Evolutionary conservation across 2,888 invertebrate genomes (phyloP), one percentile per base, ranked within the genome.

Genomic region (Microctonus brassicae): DNA sequence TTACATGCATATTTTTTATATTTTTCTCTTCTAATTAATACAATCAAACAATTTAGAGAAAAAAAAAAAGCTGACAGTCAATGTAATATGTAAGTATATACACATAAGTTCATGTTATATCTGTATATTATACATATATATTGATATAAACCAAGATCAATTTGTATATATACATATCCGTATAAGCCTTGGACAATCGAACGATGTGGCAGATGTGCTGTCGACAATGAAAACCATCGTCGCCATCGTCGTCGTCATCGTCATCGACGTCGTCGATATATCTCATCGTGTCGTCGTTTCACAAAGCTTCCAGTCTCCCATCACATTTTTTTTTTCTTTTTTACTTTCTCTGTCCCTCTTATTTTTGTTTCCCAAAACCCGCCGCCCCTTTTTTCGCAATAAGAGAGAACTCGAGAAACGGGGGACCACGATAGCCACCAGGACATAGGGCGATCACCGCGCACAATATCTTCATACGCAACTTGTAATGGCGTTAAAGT

Each of bases 161-260:
- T 9, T 4, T 55, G 2, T 9, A 55, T 11, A 55, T 26, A 13
- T 3, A 58, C 10, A 17, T 13, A 34, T 17, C 5, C 17, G 17
- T 53, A 34, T 84, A 86, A 86, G 82, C 84, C 79, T 60, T 60
- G 85, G 87, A 87, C 86, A 87, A 87, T 87, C 86, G 86, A 80
- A 77, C 75, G 80, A 7, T 83, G 79, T 81, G 83, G 87, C 87
- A 87, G 87, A 87, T 87, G 87, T 87, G 85, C 84, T 79, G 76
- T 78, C 83, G 84, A 87, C 87, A 87, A 87, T 87, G 83, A 83
- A 77, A 77, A 72, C 73, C 73, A 70, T 73, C 74, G 63, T 70
- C 74, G 70, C 63, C 63, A 42, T 36, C 62, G 13, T 68, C 75
- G 52, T 58, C 58, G 29, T 57, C 57, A 20, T 58, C 33, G n/a